Percentiles rank a stretch among this genome's conserved stretches.
phyloP scores from a whole-genome alignment of 35 echinoderm and acorn worm species.

The Antedon bifida region DNA sequence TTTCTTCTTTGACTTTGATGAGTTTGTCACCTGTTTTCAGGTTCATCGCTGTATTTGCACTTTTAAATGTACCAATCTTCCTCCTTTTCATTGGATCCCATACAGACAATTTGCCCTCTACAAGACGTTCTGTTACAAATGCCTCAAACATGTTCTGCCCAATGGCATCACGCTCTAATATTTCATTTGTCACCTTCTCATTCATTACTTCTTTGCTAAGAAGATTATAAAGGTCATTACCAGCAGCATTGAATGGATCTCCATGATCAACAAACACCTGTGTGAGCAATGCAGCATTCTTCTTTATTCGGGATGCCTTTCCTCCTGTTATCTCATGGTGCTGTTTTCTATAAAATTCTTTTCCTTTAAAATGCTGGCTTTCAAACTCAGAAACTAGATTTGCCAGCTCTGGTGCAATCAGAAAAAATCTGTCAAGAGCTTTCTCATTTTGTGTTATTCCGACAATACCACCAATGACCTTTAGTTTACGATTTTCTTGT shows the following conservation, averaged over 20 bases:
- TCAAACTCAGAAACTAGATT: not conserved
- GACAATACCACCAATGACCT: not conserved
- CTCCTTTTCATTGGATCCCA: constrained; percentile 13
- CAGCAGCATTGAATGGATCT: too few relatives aligned
- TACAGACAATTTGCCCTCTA: not conserved
- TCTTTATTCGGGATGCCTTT: not conserved
- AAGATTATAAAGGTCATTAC: too few relatives aligned
- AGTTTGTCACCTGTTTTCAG: constrained; percentile 18
- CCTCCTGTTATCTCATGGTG: not conserved
- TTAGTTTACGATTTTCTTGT: not conserved
- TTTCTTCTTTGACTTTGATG: constrained; percentile 15
- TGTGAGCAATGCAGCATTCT: too few relatives aligned
- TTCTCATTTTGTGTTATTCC: not conserved
- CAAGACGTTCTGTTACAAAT: constrained; percentile 8
- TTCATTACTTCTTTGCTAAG: too few relatives aligned
- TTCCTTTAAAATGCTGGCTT: not conserved
- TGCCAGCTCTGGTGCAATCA: not conserved
- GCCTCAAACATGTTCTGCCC: too few relatives aligned
- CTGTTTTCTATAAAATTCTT: not conserved
- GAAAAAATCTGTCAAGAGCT: not conserved
- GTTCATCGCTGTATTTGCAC: not conserved
- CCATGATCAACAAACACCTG: not conserved
- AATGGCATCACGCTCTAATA: too few relatives aligned
- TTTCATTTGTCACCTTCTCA: too few relatives aligned
- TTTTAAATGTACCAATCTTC: constrained; percentile 4